Evolutionary conservation across 2,888 invertebrate genomes (phyloP).

Genomic region (Pachydiplax longipennis): DNA sequence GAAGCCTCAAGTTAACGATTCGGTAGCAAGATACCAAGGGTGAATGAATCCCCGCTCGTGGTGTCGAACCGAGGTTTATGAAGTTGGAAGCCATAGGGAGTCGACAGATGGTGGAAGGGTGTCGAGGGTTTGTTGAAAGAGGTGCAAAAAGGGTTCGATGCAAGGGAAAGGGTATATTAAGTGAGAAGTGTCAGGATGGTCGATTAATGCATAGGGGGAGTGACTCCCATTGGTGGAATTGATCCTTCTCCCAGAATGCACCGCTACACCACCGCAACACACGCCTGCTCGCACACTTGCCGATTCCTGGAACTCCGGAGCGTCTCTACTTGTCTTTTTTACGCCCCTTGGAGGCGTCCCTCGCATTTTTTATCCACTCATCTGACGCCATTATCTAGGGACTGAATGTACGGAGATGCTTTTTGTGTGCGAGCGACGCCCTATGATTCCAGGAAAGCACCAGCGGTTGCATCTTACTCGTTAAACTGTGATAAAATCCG

Average conservation of each 20-base stretch:
- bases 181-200: neutral
- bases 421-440: neutral
- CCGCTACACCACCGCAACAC: neutral
- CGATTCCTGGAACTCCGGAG: neutral
- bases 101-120: too few relatives aligned
- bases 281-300: neutral
- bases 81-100: too few relatives aligned
- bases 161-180: neutral
- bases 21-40: too few relatives aligned
- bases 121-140: neutral
- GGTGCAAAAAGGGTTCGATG: neutral
- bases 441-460: neutral
- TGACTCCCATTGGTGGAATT: neutral
- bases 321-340: neutral
- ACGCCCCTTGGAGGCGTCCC: neutral
- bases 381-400: neutral
- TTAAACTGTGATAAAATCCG: too few relatives aligned
- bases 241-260: neutral
- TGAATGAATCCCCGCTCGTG: too few relatives aligned
- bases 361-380: neutral
- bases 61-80: too few relatives aligned
- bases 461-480: neutral
- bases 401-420: neutral
- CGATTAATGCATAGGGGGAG: neutral
- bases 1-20: too few relatives aligned